Percentiles rank a stretch among this genome's conserved stretches.
Evolutionary conservation across 2,113 vertebrate species (phyloP).

Genomic region (Oryzias javanicus): DNA sequence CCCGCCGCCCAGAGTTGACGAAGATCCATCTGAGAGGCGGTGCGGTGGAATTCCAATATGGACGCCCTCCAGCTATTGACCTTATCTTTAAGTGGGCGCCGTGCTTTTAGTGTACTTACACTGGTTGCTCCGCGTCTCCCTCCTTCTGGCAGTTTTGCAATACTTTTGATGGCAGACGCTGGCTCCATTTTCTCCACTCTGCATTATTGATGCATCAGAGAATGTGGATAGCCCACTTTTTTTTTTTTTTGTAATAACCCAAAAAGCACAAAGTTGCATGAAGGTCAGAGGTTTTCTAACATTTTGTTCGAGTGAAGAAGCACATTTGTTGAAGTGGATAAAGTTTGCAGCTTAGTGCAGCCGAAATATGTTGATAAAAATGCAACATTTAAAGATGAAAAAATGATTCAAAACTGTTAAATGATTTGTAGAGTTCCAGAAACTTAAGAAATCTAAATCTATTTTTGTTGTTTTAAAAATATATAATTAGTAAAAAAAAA

Average conservation of each 20-base stretch:
- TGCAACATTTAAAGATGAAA: neutral
- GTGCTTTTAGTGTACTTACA: slow-evolving; percentile 76
- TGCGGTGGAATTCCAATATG: slow-evolving; percentile 71
- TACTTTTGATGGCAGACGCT: slow-evolving; percentile 72
- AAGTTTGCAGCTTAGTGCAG: neutral
- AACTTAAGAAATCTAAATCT: too few relatives aligned
- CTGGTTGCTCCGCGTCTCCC: slow-evolving; percentile 62
- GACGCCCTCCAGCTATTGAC: slow-evolving; percentile 79
- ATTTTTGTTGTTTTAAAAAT: too few relatives aligned
- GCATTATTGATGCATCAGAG: slow-evolving; percentile 75
- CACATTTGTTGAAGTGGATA: neutral
- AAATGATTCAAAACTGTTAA: neutral
- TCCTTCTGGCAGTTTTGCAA: slow-evolving; percentile 74
- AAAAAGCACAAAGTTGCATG: slow-evolving; percentile 30
- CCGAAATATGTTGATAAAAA: too few relatives aligned
- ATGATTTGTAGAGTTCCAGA: too few relatives aligned
- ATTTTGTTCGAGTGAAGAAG: neutral
- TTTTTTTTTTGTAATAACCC: slow-evolving; percentile 57
- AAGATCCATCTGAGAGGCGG: slow-evolving; percentile 74
- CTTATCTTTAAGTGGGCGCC: slow-evolving; percentile 68
- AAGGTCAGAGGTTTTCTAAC: slow-evolving; percentile 2
- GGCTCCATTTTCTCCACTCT: slow-evolving; percentile 60
- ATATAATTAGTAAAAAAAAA: too few relatives aligned
- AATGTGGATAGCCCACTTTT: slow-evolving; percentile 61
- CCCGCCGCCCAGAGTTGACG: slow-evolving; percentile 57